These are phyloP conservation scores for Drosophila elegans DNA, from an alignment of 1,140 invertebrate species.

Conservation along the genomic window DNA sequence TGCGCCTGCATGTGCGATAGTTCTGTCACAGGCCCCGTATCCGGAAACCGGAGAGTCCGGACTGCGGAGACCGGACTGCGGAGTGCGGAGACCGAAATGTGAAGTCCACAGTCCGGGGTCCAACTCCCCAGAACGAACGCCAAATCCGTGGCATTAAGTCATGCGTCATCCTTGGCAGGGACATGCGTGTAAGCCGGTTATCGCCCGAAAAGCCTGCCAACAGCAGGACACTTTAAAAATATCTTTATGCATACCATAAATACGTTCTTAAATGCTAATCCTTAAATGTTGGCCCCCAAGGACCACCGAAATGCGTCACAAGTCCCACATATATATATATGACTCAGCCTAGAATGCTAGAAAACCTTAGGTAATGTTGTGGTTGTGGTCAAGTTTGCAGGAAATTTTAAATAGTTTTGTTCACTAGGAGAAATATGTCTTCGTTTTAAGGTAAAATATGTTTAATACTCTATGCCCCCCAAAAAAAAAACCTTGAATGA, in stretches of 20 bases:
- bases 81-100: not conserved
- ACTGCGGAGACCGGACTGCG: not conserved
- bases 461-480: too few species aligned
- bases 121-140: not conserved
- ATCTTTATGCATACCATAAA: slow-evolving; percentile 73
- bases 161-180: slow-evolving; percentile 71
- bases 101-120: not conserved
- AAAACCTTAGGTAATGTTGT: slow-evolving; percentile 37
- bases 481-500: too few species aligned
- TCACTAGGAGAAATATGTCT: too few species aligned
- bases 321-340: slow-evolving; percentile 13
- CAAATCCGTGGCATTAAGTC: slow-evolving; percentile 59
- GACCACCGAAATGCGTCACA: slow-evolving; percentile 27
- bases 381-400: slow-evolving; percentile 29
- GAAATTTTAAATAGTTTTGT: slow-evolving; percentile 1
- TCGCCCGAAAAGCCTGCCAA: slow-evolving; percentile 39
- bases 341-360: slow-evolving; percentile 18
- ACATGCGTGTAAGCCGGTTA: slow-evolving; percentile 70
- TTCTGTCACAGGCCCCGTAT: slow-evolving; percentile 61
- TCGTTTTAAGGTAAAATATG: too few species aligned
- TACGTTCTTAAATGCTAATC: slow-evolving; percentile 69
- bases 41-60: slow-evolving; percentile 26
- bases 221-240: slow-evolving; percentile 60
- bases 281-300: slow-evolving; percentile 31
- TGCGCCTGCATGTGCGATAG: slow-evolving; percentile 61